phyloP scores from a whole-genome alignment of 2,797 vertebrate genomes.

The Balearica regulorum region DNA sequence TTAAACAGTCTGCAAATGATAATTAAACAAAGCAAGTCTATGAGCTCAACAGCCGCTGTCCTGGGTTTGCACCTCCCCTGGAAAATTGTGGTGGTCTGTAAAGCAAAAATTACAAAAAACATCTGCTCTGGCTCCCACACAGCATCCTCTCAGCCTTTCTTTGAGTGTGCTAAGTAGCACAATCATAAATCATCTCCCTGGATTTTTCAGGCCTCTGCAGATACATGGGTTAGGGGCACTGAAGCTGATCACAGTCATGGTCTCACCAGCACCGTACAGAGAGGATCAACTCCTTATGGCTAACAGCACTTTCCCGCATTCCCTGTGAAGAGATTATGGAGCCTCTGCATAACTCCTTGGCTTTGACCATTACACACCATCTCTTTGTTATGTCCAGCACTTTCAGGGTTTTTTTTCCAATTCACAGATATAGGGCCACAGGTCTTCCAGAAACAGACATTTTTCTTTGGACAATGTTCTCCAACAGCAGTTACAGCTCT shows the following conservation, averaged over 20 bases:
- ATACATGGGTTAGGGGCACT: accelerated
- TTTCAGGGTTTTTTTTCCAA: not conserved
- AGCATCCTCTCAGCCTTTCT: not conserved
- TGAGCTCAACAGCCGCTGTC: not conserved
- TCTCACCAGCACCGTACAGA: accelerated
- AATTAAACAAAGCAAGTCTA: not conserved
- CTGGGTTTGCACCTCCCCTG: not conserved
- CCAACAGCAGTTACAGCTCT: not conserved
- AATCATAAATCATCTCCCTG: not conserved
- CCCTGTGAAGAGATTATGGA: not conserved
- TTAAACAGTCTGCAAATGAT: not conserved
- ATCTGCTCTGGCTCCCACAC: slow-evolving; percentile 10
- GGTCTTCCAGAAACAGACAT: not conserved
- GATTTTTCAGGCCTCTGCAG: not conserved
- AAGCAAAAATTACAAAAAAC: not conserved
- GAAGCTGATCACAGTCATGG: not conserved
- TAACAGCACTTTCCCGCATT: not conserved
- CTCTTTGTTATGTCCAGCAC: not conserved
- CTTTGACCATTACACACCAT: not conserved
- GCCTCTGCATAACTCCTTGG: not conserved
- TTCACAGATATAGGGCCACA: not conserved
- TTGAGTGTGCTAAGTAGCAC: not conserved
- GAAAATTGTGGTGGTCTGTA: not conserved
- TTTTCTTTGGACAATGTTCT: not conserved
- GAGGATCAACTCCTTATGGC: not conserved